Percentiles rank a stretch among this genome's conserved stretches.
Conservation (phyloP, 2,888 invertebrate species). For the Agonopterix heracliana region DNA sequence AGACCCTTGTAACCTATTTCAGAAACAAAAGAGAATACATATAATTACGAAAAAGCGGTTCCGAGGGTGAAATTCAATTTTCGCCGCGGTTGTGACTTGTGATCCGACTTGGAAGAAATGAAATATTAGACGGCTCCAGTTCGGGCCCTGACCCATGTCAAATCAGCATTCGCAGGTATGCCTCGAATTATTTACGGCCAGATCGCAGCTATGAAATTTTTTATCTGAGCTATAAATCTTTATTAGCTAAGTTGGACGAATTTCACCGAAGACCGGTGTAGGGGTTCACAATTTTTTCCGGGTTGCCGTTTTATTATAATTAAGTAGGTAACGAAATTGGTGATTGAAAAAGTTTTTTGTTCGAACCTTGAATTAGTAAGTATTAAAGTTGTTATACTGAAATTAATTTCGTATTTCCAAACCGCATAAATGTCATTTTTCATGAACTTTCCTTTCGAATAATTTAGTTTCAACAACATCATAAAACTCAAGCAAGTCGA, state of each 20-base stretch:
- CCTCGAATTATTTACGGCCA: conserved; percentile 68
- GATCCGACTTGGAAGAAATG: conserved; percentile 60
- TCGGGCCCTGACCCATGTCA: conserved; percentile 65
- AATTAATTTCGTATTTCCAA: no score
- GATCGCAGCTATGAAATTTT: conserved; percentile 63
- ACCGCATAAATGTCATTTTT: conserved; percentile 16
- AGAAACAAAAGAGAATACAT: conserved; percentile 13
- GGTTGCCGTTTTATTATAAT: conserved; percentile 7
- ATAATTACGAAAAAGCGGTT: conserved; percentile 39
- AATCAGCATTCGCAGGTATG: conserved; percentile 72
- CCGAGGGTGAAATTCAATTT: conserved; percentile 58
- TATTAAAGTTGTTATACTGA: no score
- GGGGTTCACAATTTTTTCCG: conserved; percentile 11
- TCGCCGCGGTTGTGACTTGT: conserved; percentile 49
- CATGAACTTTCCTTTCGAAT: no score
- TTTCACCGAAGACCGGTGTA: conserved; percentile 28
- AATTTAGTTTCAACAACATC: no score
- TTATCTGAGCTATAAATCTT: conserved; percentile 67
- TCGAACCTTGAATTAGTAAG: background rate
- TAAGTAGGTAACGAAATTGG: conserved; percentile 1
- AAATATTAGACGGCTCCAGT: conserved; percentile 57
- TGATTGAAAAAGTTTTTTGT: background rate
- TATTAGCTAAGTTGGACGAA: conserved; percentile 55
- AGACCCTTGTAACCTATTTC: no score
- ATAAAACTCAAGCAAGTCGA: no score